These are phyloP conservation scores for Dendrocopos noguchii DNA, from an alignment of 2,113 vertebrate species.

Conservation along the genomic window DNA sequence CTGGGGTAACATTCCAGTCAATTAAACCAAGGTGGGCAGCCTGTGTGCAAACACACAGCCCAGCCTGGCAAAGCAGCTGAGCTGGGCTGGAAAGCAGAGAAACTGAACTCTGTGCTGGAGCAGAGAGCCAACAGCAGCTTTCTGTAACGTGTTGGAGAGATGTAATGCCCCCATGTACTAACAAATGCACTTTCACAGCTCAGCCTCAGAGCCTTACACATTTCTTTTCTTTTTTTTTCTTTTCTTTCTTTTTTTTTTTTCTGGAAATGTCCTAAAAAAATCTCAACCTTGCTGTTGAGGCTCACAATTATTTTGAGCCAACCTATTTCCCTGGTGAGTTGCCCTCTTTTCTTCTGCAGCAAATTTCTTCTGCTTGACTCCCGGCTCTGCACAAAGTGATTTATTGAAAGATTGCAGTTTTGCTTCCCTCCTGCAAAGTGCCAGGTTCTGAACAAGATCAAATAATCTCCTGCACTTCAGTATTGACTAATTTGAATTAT, in stretches of 20 bases:
- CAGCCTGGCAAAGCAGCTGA: neutral
- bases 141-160: neutral
- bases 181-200: conserved; percentile 17
- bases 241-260: neutral
- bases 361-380: conserved; percentile 69
- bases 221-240: neutral
- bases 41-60: neutral
- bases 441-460: conserved; percentile 74
- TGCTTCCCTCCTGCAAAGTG: conserved; percentile 63
- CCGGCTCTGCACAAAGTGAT: conserved; percentile 64
- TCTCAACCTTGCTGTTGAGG: conserved; percentile 34
- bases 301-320: conserved; percentile 54
- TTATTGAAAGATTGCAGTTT: conserved; percentile 67
- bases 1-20: neutral
- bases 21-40: neutral
- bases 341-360: conserved; percentile 59
- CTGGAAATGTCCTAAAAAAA: conserved; percentile 29
- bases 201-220: neutral
- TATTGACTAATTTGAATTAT: conserved; percentile 80
- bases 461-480: conserved; percentile 60
- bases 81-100: neutral
- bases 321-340: conserved; percentile 60
- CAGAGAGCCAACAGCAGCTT: conserved; percentile 15
- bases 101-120: neutral
- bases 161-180: conserved; percentile 1